These are phyloP conservation scores for Thymelicus sylvestris DNA, from an alignment of 2,888 invertebrate genomes.

Conservation along the genomic window DNA sequence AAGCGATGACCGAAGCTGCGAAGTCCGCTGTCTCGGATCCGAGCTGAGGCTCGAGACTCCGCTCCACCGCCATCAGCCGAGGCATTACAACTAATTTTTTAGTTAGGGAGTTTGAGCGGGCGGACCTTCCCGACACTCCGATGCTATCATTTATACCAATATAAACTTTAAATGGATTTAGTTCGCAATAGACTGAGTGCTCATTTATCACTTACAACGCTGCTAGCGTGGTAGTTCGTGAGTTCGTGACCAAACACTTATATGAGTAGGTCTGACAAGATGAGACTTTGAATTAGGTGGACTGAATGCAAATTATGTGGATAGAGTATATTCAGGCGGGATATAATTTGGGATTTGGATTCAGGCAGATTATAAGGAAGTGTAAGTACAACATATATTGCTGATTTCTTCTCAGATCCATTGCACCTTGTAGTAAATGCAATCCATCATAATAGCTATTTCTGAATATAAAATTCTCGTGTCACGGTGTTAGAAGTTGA, in stretches of 20 bases:
- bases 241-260: not conserved
- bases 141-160: slow-evolving; percentile 26
- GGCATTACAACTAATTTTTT: slow-evolving; percentile 28
- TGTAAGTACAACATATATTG: not conserved
- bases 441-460: not conserved
- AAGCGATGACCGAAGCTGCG: slow-evolving; percentile 1
- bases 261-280: no score
- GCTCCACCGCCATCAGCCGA: not conserved
- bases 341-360: no score
- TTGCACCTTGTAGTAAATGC: not conserved
- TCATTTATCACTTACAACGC: slow-evolving; percentile 10
- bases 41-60: not conserved
- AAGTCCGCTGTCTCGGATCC: not conserved
- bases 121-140: slow-evolving; percentile 17
- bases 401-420: not conserved
- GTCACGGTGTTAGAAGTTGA: no score
- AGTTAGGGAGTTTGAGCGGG: slow-evolving; percentile 27
- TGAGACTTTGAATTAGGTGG: no score
- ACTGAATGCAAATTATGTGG: no score
- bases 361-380: no score
- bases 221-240: not conserved
- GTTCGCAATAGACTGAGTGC: slow-evolving; percentile 7
- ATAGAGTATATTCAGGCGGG: no score
- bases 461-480: no score
- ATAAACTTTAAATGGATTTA: slow-evolving; percentile 28